Percentiles rank a stretch among this genome's conserved stretches.
These are phyloP conservation scores for Rhea americana DNA, from an alignment of 2,113 vertebrate genomes.

Conservation along the genomic window DNA sequence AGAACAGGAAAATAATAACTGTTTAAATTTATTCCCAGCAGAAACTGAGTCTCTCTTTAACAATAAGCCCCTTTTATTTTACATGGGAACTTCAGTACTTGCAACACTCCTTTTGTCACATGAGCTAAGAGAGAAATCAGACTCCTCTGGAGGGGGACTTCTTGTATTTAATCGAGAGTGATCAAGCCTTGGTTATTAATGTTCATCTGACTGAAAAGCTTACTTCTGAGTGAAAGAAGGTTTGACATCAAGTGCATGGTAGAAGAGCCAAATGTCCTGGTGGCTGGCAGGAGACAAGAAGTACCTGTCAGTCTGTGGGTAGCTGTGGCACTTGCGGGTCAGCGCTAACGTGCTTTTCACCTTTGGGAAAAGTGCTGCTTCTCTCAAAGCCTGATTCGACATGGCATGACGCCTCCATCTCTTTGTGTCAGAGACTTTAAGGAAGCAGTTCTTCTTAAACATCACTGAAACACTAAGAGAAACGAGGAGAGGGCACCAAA, in stretches of 20 bases:
- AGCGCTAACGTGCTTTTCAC: rapidly evolving
- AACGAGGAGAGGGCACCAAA: not conserved
- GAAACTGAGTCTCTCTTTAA: not conserved
- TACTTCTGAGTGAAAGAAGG: not conserved
- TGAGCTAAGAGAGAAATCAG: not conserved
- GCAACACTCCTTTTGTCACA: rapidly evolving
- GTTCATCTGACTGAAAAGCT: not conserved
- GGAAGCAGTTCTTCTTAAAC: not conserved
- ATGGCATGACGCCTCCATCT: rapidly evolving
- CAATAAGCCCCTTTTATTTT: rapidly evolving
- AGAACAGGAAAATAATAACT: not conserved
- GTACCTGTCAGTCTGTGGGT: not conserved
- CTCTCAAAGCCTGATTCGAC: not conserved
- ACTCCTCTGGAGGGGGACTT: not conserved
- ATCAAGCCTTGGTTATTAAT: not conserved
- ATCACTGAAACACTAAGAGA: not conserved
- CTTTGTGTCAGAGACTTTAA: not conserved
- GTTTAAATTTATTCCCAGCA: not conserved
- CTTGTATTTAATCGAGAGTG: rapidly evolving
- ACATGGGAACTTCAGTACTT: not conserved
- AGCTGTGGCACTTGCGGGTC: rapidly evolving
- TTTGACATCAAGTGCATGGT: rapidly evolving
- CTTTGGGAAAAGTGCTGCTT: not conserved
- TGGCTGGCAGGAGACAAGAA: not conserved
- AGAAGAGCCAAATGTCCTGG: rapidly evolving